Evolutionary conservation across 1,140 invertebrate species (phyloP).

Genomic region (Drosophila sturtevanti): DNA sequence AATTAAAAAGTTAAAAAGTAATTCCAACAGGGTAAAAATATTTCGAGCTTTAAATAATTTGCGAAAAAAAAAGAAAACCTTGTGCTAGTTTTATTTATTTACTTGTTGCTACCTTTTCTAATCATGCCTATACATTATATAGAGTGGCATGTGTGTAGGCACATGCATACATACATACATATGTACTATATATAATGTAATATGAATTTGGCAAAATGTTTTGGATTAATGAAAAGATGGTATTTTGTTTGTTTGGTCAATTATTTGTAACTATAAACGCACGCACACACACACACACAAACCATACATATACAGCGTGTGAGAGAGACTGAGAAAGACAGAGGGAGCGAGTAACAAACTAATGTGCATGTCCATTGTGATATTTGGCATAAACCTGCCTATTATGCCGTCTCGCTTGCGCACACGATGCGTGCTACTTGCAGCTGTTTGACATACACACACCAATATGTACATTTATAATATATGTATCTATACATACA

Average conservation of each 20-base stretch:
- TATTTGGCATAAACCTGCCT: neutral
- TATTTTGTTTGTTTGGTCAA: neutral
- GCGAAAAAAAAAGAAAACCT: neutral
- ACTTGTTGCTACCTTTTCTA: neutral
- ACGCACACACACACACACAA: neutral
- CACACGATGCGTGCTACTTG: neutral
- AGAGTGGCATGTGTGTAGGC: neutral
- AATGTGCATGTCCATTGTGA: constrained; percentile 10
- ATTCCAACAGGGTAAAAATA: neutral
- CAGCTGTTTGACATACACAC: constrained; percentile 4
- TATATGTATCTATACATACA: neutral
- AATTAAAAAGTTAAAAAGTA: neutral
- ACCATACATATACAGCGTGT: constrained; percentile 2
- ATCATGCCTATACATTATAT: neutral
- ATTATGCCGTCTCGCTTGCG: neutral
- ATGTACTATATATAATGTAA: neutral
- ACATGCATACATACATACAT: neutral
- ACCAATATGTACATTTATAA: neutral
- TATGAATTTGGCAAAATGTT: neutral
- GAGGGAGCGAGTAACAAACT: neutral
- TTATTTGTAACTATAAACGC: neutral
- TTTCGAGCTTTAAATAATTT: neutral
- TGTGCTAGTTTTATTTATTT: neutral
- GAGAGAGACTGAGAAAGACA: neutral
- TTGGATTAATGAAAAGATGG: neutral